Evolutionary conservation across 2,113 vertebrate genomes (phyloP).

Genomic region (Falco punctatus): DNA sequence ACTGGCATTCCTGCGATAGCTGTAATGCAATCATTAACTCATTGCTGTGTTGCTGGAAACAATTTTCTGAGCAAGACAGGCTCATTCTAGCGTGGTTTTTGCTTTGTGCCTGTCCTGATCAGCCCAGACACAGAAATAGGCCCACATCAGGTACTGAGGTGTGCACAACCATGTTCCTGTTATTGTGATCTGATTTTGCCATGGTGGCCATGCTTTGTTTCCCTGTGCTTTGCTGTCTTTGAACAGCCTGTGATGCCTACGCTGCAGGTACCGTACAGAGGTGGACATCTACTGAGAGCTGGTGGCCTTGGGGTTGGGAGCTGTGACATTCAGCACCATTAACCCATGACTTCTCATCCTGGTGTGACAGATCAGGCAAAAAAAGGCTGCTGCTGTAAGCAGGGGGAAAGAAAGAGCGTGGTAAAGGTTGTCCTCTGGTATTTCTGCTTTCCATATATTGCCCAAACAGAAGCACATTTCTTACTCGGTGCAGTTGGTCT

Average conservation of each 20-base stretch:
- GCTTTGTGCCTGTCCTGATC: background rate
- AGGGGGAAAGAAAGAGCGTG: background rate
- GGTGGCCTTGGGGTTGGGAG: background rate
- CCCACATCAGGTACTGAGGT: background rate
- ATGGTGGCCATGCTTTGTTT: background rate
- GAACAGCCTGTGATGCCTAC: accelerated
- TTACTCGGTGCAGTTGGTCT: background rate
- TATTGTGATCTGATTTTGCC: background rate
- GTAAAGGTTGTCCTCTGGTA: background rate
- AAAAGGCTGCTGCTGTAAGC: background rate
- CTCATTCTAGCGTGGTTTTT: background rate
- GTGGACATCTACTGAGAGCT: background rate
- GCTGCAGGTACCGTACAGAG: background rate
- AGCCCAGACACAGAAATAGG: background rate
- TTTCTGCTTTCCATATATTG: background rate
- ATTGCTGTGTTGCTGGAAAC: background rate
- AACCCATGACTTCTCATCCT: background rate
- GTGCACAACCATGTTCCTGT: background rate
- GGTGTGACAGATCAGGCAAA: background rate
- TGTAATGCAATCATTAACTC: background rate
- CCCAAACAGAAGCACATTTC: background rate
- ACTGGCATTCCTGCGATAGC: background rate
- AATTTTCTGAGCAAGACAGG: background rate
- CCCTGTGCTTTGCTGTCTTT: background rate
- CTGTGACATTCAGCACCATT: background rate